Base-by-base conservation (phyloP, 2,888 invertebrate genomes). In the Nebria brevicollis region DNA sequence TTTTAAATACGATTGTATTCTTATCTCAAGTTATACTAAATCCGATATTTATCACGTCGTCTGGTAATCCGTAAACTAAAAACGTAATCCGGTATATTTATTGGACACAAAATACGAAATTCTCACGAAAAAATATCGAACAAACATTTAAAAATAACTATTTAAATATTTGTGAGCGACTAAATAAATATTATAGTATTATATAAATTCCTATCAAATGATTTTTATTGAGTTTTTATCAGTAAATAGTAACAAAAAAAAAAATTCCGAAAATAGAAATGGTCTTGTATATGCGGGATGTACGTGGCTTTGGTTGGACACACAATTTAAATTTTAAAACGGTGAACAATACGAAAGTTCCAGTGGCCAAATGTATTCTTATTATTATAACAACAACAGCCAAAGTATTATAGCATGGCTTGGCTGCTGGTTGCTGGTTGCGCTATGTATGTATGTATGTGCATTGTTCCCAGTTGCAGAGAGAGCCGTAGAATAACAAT, bases 301-400 rank as follows among this genome's bases (percentile, higher is more conserved):
- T 54, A 54, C 11, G 8, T 54, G 54, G 54, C 54, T 54, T 54
- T 54, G 54, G 54, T 54, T 54, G 54, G 54, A 13, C 54, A 54
- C 11, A 13, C 54, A 54, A 54, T 54, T 54, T 54, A 54, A 54
- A 54, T 54, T 54, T 54, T 54, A 54, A 54, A 54, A 54, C 54
- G 54, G 54, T 54, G 54, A 54, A 54, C 54, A 54, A 54, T 54
- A 54, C 54, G 54, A 54, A 54, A 54, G 54, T 54, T 54, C 54
- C 54, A 54, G 54, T 54, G 54, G 54, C 54, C 54, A 54, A 54
- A 54, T 54, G 54, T 54, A 54, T 54, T 54, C 54, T 54, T 54
- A 54, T 54, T 54, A 54, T 54, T 54, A 54, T 54, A 54, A 54
- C 54, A 54, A 54, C 54, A 13, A 13, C 54, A 34, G 34, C 34